Base-by-base conservation (phyloP, 2,888 invertebrate species). In the Eurytoma adleriae region DNA sequence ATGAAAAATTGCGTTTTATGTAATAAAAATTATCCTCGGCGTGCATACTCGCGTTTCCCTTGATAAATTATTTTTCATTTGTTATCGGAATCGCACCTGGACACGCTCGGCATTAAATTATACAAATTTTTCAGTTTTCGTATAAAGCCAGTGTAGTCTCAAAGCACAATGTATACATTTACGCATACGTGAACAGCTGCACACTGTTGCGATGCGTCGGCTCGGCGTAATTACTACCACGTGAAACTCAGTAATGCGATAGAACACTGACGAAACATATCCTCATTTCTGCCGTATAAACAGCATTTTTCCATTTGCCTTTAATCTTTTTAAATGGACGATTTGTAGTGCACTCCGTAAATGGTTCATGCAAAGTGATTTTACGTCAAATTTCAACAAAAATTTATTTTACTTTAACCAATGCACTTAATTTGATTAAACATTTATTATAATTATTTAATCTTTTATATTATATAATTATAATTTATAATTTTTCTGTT, bases 401-500 rank as follows among this genome's bases (percentile, higher is more conserved):
- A 10, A 50, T 50, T 50, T 10, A 50, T 50, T 10, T 50, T 50
- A 50, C 12, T 10, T 50, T 50, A 50, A 50, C n/a, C n/a, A 50
- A 50, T 50, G 12, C 50, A 10, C 7, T 50, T 50, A 52, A 14
- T 52, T 52, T 52, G 7, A 59, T 59, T 0, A 57, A 57, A 20
- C 27, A 20, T 59, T 20, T 59, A 18, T 18, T 7, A 13, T 54
- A 20, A 16, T 18, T 27, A 3, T 14, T 20, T 54, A n/a, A 13
- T 54, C 14, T 14, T 1, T 54, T 54, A 1, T 54, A 54, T 54
- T 10, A 54, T 54, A 54, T 54, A 16, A 52, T 57, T 67, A 4
- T n/a, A 54, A 61, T 61, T 27, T 3, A 0, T 69, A 3, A 59
- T 27, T 40, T 69, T 70, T 77, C 16, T 77, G 62, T 77, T 77